Base-by-base conservation (phyloP, 2,113 vertebrate species). In the Brachypodius melanocephalos region DNA sequence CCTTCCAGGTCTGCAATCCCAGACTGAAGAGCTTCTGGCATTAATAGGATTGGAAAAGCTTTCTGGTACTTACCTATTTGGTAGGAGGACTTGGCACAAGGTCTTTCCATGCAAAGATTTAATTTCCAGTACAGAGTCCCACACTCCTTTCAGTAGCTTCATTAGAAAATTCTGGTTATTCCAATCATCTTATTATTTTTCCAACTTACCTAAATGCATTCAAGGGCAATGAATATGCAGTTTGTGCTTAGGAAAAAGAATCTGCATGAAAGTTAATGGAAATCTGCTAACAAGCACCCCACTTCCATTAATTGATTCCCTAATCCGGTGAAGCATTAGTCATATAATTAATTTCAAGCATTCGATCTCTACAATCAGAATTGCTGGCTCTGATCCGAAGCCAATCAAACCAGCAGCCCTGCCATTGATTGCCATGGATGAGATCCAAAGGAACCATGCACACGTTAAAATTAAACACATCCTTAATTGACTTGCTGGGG, bases 331-430 rank as follows among this genome's bases (percentile, higher is more conserved):
- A 92, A 95, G 85, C 88, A 96, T 95, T 95, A 96, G 88, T 94
- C 93, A 92, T 85, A 92, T 94, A 90, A 84, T 94, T 96, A 96
- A 96, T 91, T 93, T 91, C 88, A 91, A 96, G 79, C 68, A 92
- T 92, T 94, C 89, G 89, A 96, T 95, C 91, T 96, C 84, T 83
- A 79, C 89, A 97, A 94, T 95, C 95, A 93, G 77, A 96, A 96
- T 86, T 77, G 82, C 82, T 97, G 96, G 91, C 95, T 95, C 90
- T 77, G 83, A 92, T 96, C 93, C 51, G 18, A 96, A 95, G 93
- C 90, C 92, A 95, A 96, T 97, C 96, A 97, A 96, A 89, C 85
- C 95, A 96, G 82, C 78, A 96, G 88, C 85, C 48, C 38, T 68
- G 38, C 85, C 93, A 91, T 59, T 94, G 95, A 96, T 93, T 95